Conservation (phyloP, 2,797 vertebrate genomes). For the Hirundo rustica region DNA sequence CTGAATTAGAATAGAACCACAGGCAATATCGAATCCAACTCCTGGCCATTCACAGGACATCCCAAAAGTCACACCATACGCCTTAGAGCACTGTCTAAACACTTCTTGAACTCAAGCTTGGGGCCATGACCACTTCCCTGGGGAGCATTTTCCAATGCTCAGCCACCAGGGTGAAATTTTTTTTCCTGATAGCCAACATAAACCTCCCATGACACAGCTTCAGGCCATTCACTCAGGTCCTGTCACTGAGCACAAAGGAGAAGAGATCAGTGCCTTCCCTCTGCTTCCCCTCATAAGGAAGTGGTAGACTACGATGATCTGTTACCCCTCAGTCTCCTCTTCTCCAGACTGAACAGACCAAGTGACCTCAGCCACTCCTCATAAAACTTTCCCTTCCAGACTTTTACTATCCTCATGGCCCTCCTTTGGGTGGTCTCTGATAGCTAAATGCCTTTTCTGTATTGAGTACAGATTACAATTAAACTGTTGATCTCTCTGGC, state of each 20-base stretch:
- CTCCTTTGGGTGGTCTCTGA: neutral
- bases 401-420: neutral
- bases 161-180: neutral
- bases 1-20: neutral
- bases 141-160: neutral
- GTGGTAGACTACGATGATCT: neutral
- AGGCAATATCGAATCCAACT: accelerated
- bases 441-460: neutral
- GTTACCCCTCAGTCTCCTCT: neutral
- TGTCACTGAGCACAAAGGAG: neutral
- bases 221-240: neutral
- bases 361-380: neutral
- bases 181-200: neutral
- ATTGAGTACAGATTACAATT: neutral
- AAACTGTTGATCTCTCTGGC: neutral
- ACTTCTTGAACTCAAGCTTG: neutral
- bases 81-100: neutral
- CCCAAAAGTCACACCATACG: neutral
- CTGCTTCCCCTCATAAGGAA: neutral
- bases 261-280: neutral
- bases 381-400: neutral
- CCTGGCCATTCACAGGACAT: neutral
- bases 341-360: neutral
- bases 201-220: neutral
- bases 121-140: neutral